Evolutionary conservation across 2,113 vertebrate species (phyloP).

Genomic region (Galeopterus variegatus): DNA sequence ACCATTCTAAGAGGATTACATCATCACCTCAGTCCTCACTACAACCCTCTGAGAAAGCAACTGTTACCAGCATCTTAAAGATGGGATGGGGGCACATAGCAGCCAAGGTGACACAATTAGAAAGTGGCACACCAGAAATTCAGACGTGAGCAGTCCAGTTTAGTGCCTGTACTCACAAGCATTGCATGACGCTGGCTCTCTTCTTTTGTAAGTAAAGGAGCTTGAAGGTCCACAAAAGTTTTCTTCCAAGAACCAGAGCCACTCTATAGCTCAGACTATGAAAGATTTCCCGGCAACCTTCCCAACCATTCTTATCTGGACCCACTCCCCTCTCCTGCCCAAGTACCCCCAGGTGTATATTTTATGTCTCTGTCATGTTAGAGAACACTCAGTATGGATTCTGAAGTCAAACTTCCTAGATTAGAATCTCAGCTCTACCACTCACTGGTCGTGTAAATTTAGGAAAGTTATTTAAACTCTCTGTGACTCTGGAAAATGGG

Average conservation of each 20-base stretch:
- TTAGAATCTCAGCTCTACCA: neutral
- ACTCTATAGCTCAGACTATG: neutral
- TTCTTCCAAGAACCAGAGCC: neutral
- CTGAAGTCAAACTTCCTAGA: neutral
- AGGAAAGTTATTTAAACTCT: neutral
- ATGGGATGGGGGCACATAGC: neutral
- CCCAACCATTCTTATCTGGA: neutral
- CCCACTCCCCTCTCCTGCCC: neutral
- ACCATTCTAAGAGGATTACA: neutral
- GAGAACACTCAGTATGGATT: neutral
- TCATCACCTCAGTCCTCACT: neutral
- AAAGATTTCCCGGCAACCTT: neutral
- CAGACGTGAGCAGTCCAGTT: neutral
- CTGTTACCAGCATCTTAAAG: neutral
- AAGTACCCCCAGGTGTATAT: neutral
- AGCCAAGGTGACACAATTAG: neutral
- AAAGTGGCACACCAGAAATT: neutral
- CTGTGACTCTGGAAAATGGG: neutral
- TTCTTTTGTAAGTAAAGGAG: neutral
- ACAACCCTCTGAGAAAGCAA: neutral
- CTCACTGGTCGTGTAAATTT: neutral
- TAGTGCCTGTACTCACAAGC: accelerated
- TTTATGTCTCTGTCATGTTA: neutral
- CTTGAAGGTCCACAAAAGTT: neutral
- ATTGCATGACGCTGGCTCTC: neutral